These are phyloP conservation scores for Erythrocercus mccallii DNA, from an alignment of 2,113 vertebrate genomes.

Conservation along the genomic window DNA sequence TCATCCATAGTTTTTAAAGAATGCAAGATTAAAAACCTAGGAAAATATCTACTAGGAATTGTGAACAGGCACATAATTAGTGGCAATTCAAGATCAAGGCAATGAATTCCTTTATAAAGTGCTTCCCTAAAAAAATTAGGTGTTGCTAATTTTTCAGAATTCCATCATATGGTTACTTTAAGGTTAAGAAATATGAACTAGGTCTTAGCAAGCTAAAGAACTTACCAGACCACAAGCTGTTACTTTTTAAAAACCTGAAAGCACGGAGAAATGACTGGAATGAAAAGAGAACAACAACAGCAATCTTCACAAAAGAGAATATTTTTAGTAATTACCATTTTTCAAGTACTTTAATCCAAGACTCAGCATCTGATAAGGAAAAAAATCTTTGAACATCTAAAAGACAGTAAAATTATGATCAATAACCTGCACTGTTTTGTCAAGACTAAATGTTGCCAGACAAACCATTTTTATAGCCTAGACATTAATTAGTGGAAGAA, in stretches of 20 bases:
- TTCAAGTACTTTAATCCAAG: neutral
- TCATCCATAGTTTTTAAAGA: neutral
- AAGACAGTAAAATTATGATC: neutral
- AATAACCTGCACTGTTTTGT: neutral
- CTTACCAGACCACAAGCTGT: neutral
- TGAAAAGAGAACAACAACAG: neutral
- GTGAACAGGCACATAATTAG: neutral
- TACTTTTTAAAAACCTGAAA: neutral
- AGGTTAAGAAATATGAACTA: neutral
- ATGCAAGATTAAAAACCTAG: neutral
- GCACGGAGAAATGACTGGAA: neutral
- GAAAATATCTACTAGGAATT: neutral
- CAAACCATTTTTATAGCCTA: slow-evolving; percentile 3
- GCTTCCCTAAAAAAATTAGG: neutral
- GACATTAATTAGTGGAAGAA: slow-evolving; percentile 31
- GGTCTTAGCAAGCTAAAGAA: neutral
- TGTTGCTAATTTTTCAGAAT: neutral
- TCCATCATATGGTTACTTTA: neutral
- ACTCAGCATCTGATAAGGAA: neutral
- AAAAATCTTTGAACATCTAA: neutral
- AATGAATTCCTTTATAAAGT: neutral
- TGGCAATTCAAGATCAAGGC: neutral
- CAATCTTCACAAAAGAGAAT: neutral
- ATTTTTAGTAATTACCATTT: neutral
- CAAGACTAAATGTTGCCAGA: neutral